Base-by-base conservation (phyloP, 2,888 invertebrate genomes). In the Aricia artaxerxes region DNA sequence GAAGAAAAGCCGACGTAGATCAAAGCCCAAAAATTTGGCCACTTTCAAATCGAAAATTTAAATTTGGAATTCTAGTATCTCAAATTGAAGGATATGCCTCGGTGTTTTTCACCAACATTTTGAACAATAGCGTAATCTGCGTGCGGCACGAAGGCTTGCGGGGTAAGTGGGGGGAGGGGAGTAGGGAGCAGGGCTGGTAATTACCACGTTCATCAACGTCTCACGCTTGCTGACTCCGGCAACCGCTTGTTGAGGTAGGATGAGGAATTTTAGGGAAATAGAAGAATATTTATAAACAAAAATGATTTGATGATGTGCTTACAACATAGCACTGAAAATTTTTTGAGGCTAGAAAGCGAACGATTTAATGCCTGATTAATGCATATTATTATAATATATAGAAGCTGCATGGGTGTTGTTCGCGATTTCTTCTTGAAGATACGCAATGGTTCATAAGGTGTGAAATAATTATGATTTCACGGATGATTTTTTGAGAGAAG, bases 181-280 rank as follows among this genome's bases (percentile, higher is more conserved):
- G 57, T 16, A 16, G 16, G 53, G 53, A 57, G 4, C 24, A 24
- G 64, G 64, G 11, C 35, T 83, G 85, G 88, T 90, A 90, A 91
- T 92, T 90, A 86, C 83, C 84, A 85, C 85, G 86, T 87, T 89
- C 88, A 88, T 90, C 88, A 89, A 85, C 84, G 85, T 83, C 83
- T 60, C 40, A 79, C 61, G 73, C 78, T 69, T 69, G 69, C 69
- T 13, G 69, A 35, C 31, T 64, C 31, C 35, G 69, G 5, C 35
- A 35, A 69, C 69, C 35, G 24, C 13, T 35, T 69, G 69, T 35
- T 69, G 35, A 35, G 69, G 69, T 24, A 35, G 69, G 4, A 35
- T 35, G 35, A 38, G 35, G 69, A 69, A 69, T 69, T 69, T 35
- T 35, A 9, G 35, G 35, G 4, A 11, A 69, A 69, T 35, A 16